Conservation (phyloP, 2,888 invertebrate species). For the Nymphalis polychloros region DNA sequence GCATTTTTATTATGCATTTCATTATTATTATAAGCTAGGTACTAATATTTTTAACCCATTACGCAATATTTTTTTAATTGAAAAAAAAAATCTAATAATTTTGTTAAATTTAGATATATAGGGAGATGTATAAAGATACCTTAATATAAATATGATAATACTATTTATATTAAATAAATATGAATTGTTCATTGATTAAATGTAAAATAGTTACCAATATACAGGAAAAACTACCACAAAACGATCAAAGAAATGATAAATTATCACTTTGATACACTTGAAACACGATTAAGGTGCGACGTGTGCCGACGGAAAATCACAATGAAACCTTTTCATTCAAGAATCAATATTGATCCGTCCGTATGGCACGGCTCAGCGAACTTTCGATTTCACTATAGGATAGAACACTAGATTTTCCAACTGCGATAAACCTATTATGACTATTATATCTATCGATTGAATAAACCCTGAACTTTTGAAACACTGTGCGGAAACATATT, state of each 20-base stretch:
- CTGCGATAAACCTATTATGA: not conserved
- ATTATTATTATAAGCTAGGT: too few species aligned
- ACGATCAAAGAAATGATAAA: not conserved
- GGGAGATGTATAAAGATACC: too few species aligned
- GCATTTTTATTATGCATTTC: too few species aligned
- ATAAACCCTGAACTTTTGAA: not conserved
- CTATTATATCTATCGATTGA: not conserved
- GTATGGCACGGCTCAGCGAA: constrained; percentile 60
- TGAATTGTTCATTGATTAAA: not conserved
- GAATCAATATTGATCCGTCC: constrained; percentile 67
- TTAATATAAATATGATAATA: too few species aligned
- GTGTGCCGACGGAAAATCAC: constrained; percentile 46
- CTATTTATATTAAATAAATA: too few species aligned
- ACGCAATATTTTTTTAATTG: too few species aligned
- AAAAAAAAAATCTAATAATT: too few species aligned
- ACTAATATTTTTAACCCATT: too few species aligned
- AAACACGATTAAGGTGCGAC: constrained; percentile 20
- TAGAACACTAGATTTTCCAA: constrained; percentile 46
- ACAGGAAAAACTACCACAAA: constrained; percentile 11
- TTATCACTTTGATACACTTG: constrained; percentile 17
- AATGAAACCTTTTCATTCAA: constrained; percentile 62
- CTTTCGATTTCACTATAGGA: constrained; percentile 71
- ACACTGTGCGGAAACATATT: not conserved
- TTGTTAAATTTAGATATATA: too few species aligned
- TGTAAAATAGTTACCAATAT: constrained; percentile 18